Evolutionary conservation across 1,140 invertebrate species (phyloP).

Genomic region (Bombus pyrosoma): DNA sequence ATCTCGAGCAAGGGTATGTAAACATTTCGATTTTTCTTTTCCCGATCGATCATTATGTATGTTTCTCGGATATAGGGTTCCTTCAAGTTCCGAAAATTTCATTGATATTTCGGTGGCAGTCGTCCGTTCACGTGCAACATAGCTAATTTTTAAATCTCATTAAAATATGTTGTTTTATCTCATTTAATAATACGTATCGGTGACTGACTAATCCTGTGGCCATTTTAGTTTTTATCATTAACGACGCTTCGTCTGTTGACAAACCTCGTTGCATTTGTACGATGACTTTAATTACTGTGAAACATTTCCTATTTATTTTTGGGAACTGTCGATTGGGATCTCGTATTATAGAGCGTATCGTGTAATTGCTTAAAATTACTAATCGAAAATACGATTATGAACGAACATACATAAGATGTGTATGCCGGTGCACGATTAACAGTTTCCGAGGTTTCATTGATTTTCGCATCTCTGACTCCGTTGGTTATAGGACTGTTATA

Average conservation of each 20-base stretch:
- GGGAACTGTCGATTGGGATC: not conserved
- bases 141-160: too few relatives aligned
- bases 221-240: conserved; percentile 34
- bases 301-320: too few relatives aligned
- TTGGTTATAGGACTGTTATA: not conserved
- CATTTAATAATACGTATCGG: not conserved
- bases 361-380: not conserved
- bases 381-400: too few relatives aligned
- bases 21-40: conserved; percentile 24
- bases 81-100: not conserved
- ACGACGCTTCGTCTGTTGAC: not conserved
- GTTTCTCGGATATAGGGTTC: not conserved
- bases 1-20: conserved; percentile 29
- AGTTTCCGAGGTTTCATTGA: not conserved
- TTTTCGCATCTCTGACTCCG: not conserved
- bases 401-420: too few relatives aligned
- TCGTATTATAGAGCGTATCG: too few relatives aligned
- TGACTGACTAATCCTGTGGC: conserved; percentile 4
- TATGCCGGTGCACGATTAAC: too few relatives aligned
- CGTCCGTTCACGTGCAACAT: too few relatives aligned
- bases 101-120: not conserved
- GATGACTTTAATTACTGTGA: not conserved
- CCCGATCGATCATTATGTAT: not conserved
- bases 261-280: not conserved
- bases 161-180: not conserved